A percentile compares a stretch with the other conserved stretches of the same genome.
Evolutionary conservation across 2,797 vertebrate genomes (phyloP).

Genomic region (Microhierax caerulescens): DNA sequence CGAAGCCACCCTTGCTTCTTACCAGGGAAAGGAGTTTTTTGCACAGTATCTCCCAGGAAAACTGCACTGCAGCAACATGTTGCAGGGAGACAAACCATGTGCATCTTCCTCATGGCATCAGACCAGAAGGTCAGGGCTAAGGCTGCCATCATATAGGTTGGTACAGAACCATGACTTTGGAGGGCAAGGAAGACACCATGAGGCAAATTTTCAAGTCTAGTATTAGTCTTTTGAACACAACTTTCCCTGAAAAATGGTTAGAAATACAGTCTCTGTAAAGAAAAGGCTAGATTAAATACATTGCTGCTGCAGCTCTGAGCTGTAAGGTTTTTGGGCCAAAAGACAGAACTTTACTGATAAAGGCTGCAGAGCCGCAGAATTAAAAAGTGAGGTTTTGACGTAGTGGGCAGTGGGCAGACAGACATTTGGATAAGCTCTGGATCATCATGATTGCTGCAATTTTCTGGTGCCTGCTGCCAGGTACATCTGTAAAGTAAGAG

Average conservation of each 20-base stretch:
- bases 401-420: neutral
- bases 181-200: neutral
- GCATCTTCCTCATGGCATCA: neutral
- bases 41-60: neutral
- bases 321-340: neutral
- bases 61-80: fast-evolving
- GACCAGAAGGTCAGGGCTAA: neutral
- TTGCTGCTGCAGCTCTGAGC: neutral
- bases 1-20: neutral
- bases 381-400: neutral
- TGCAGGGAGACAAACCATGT: neutral
- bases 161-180: neutral
- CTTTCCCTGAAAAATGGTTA: neutral
- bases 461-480: neutral
- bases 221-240: neutral
- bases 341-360: neutral
- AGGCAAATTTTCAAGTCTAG: neutral
- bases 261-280: neutral
- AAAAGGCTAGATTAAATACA: neutral
- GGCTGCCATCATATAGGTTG: neutral
- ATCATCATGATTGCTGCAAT: neutral
- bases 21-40: neutral
- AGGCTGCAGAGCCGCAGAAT: neutral
- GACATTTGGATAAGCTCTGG: neutral
- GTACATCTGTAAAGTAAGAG: neutral